Base-by-base conservation (phyloP, 92 coral and sea anemone genomes). In the Pocillopora grandis region DNA sequence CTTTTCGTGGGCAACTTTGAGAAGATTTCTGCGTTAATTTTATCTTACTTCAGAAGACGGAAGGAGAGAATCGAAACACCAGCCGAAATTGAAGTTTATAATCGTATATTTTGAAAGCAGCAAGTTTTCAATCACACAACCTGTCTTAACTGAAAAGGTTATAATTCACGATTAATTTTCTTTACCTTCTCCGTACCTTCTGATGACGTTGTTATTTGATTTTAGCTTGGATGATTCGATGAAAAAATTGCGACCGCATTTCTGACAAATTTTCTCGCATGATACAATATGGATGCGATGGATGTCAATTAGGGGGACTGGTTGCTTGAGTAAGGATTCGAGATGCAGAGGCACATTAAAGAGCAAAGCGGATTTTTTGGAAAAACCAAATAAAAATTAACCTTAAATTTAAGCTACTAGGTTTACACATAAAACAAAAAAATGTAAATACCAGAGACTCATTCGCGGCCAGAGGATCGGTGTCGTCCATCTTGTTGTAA, bases 371-470 rank as follows among this genome's bases (percentile, higher is more conserved):
- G 15, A 20, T 31, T 12, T 52, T 37, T 66, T 52, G 48, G n/a
- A 27, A 4, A 2, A 35, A 73, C 49, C 9, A 17, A 52, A 17
- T 55, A 58, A 14, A 33, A 68, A 66, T 57, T 56, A 70, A 67
- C 16, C 75, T 69, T 18, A 70, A 69, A 21, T 66, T 67, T 66
- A n/a, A 55, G 63, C 72, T 65, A 64, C 62, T 19, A 19, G 23
- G 58, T 78, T 23, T 64, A 80, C 64, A 36, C n/a, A 59, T 21
- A 74, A 83, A 73, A 60, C 31, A 52, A 48, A 9, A 14, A 52
- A 74, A 62, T 19, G 48, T 89, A 94, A 89, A 94, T 94, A 94
- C 98, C 98, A 94, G 76, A 90, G 89, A 91, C 74, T 94, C 98
- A 93, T 94, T 89, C 35, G 92, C 84, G 75, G 98, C 98, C 66